Base-by-base conservation (phyloP, 2,888 invertebrate species). In the Chymomyza amoena region DNA sequence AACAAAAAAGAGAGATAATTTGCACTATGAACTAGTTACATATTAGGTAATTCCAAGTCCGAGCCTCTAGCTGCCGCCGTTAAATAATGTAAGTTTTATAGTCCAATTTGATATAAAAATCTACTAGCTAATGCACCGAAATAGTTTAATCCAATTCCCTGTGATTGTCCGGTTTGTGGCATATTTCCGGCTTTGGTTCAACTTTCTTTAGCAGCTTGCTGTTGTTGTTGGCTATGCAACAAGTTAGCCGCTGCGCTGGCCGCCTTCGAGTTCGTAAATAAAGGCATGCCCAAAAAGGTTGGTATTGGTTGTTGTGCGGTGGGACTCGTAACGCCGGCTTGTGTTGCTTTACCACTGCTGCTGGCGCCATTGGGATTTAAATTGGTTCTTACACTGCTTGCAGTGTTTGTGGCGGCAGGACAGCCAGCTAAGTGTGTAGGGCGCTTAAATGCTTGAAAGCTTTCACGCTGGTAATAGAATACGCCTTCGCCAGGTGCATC, bases 201-300 rank as follows among this genome's bases (percentile, higher is more conserved):
- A 63, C 73, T 81, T 0, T 81, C 81, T 60, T 74, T 6, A 18
- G 67, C 57, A n/a, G 63, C n/a, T 52, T 77, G 73, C 25, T 66
- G 76, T 28, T 69, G 64, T 50, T 77, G 79, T 20, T 80, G 82
- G 10, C 76, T 9, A n/a, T 77, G 72, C 39, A 81, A 54, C 39
- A 73, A 36, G 66, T 57, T 78, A 20, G 81, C 81, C 5, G 75
- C 73, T 9, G 78, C 57, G 6, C 69, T 68, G 10, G 81, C 68
- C 0, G 79, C 75, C 52, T 88, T 84, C 0, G 69, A 39, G 73
- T 77, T 90, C 0, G 93, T 92, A 89, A 94, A 94, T 64, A 96
- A 92, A 13, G 96, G 96, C 93, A 96, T 95, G 57, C 96, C 96
- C 96, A 96, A 96, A 84, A 97, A 97, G 71, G 91, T 93, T 7